phyloP scores from a whole-genome alignment of 2,888 invertebrate species.

The Amiota communis region DNA sequence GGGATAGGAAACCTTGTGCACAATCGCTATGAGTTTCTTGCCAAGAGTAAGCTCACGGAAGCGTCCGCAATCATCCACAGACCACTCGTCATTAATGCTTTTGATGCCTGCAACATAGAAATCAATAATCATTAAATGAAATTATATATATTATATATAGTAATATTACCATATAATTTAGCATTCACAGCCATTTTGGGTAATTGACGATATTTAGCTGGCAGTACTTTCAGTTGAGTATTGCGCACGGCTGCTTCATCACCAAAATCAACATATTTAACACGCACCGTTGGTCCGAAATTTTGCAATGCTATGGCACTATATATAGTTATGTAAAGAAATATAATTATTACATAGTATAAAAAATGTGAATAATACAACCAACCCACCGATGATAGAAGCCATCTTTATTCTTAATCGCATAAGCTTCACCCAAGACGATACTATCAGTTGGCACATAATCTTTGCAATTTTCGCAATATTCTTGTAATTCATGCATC shows the following conservation, averaged over 20 bases:
- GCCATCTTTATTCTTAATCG: constrained; percentile 78
- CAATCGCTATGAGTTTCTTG: constrained; percentile 80
- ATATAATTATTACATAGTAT: neutral
- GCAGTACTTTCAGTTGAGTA: constrained; percentile 76
- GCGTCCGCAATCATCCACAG: constrained; percentile 79
- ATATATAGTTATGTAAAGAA: constrained; percentile 20
- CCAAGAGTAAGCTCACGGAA: constrained; percentile 83
- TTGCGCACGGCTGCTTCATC: constrained; percentile 77
- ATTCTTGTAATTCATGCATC: constrained; percentile 80
- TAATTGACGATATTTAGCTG: constrained; percentile 75
- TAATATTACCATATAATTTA: constrained; percentile 75
- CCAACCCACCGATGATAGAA: constrained; percentile 82
- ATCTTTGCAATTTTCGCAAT: constrained; percentile 76
- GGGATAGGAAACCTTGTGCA: constrained; percentile 78
- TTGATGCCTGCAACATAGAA: constrained; percentile 73
- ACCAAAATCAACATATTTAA: constrained; percentile 80
- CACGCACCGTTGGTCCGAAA: constrained; percentile 76
- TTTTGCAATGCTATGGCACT: constrained; percentile 76
- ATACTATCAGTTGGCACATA: constrained; percentile 74
- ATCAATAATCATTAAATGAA: constrained; percentile 3
- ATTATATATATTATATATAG: neutral
- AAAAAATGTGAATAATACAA: constrained; percentile 13
- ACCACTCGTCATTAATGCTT: constrained; percentile 73
- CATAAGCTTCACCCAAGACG: constrained; percentile 79
- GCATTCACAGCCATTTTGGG: constrained; percentile 81